Base-by-base conservation (phyloP, 2,113 vertebrate species). In the Pomatostomus ruficeps region DNA sequence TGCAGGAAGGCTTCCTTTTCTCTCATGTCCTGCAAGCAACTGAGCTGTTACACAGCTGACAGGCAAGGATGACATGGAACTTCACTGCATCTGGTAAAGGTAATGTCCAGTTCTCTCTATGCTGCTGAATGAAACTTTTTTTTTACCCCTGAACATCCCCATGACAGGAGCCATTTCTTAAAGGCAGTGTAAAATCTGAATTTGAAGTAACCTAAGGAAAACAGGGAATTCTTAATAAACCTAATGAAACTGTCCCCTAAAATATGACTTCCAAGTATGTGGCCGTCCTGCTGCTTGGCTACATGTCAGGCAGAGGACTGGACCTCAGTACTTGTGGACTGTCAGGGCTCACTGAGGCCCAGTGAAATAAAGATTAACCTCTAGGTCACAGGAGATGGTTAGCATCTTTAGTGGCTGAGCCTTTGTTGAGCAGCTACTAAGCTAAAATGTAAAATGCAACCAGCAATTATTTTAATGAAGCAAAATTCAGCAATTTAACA, bases 401-500 rank as follows among this genome's bases (percentile, higher is more conserved):
- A 67, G 40, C 51, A 67, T 67, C 71, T 85, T 88, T 36, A 75
- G 75, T 36, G 33, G 35, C 48, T 51, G n/a, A 90, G 86, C 46
- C 87, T 93, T 89, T 85, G 89, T 51, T 20, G 43, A 88, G 85
- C 38, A 85, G 63, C 87, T 96, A 92, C 80, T 79, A 36, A 35
- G 75, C 42, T 83, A 2, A 93, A 89, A 49, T 80, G 59, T 85
- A 93, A 95, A 95, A 96, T 75, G 74, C 80, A 91, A 89, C 88
- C 88, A 95, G 85, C 88, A 90, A 73, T 87, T 92, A 96, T 94
- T 84, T 89, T 91, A 96, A 96, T 70, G 85, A 96, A 95, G 91
- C 49, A 93, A 87, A 93, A 93, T 61, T 83, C 71, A 61, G 65
- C 74, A 83, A 93, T 93, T 96, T 95, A 93, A 90, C 3, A 4